These are phyloP conservation scores for Pantherophis vulpinus DNA, from an alignment of 2,797 vertebrate species.

Conservation along the genomic window DNA sequence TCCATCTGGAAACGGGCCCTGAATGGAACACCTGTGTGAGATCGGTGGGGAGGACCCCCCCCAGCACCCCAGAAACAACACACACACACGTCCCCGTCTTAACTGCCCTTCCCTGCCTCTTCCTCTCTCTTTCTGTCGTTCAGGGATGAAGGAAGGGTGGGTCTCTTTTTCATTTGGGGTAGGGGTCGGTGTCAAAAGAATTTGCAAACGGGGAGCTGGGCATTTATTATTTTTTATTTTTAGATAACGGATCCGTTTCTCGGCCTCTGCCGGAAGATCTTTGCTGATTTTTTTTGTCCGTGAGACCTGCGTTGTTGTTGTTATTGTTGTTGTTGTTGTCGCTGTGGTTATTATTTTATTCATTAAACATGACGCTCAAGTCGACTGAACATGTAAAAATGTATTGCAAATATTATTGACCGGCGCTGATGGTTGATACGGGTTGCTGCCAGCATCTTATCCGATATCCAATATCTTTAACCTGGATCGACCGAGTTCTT, in stretches of 20 bases:
- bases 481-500: no score
- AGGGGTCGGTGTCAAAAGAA: background rate
- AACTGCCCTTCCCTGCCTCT: background rate
- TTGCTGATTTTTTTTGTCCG: background rate
- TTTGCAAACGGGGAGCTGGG: background rate
- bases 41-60: no score
- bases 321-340: no score
- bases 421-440: no score
- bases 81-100: background rate
- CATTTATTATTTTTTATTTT: background rate
- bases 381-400: no score
- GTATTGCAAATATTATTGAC: no score
- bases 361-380: no score
- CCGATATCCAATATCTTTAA: no score
- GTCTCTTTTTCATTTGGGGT: background rate
- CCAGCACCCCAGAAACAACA: background rate
- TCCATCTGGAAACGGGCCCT: conserved; percentile 57
- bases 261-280: background rate
- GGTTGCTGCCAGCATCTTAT: no score
- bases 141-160: no score
- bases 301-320: background rate
- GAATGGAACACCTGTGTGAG: conserved; percentile 18
- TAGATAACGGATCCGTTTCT: background rate
- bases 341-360: no score
- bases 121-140: background rate